Percentiles rank a stretch among this genome's conserved stretches.
phyloP scores from a whole-genome alignment of 1,140 invertebrate species.

The Bemisia tabaci region DNA sequence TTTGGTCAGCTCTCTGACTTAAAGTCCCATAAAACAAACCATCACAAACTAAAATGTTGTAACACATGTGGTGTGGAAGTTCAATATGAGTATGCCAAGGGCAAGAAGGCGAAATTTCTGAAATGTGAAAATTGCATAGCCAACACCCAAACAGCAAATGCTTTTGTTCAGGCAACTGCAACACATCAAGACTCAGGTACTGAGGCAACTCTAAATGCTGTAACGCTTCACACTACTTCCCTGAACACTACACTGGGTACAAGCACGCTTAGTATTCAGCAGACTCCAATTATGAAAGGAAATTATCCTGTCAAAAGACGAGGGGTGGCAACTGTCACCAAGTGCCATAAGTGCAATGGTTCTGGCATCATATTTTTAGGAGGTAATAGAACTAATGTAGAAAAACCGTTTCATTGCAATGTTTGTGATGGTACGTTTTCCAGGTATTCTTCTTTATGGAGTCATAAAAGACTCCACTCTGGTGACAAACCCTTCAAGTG shows the following conservation, averaged over 20 bases:
- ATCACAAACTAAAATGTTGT: conserved; percentile 29
- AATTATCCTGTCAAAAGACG: conserved; percentile 70
- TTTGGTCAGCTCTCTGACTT: conserved; percentile 24
- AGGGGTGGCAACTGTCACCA: conserved; percentile 64
- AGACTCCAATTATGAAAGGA: conserved; percentile 33
- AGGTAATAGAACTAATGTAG: conserved; percentile 31
- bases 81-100: conserved; percentile 30
- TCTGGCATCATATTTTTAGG: conserved; percentile 72
- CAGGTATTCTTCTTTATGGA: conserved; percentile 66
- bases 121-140: conserved; percentile 15
- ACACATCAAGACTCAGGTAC: conserved; percentile 5
- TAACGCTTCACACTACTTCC: not conserved
- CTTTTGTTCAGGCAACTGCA: conserved; percentile 5
- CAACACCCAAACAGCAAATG: conserved; percentile 6
- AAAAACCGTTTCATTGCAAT: conserved; percentile 75
- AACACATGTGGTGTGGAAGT: conserved; percentile 34
- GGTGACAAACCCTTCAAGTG: conserved; percentile 85
- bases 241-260: not conserved
- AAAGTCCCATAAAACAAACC: conserved; percentile 25
- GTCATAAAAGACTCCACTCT: conserved; percentile 68
- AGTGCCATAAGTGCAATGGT: conserved; percentile 75
- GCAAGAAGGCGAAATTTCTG: conserved; percentile 26
- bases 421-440: conserved; percentile 52
- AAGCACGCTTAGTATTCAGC: not conserved
- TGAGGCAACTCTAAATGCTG: conserved; percentile 8